A percentile compares a stretch with the other conserved stretches of the same genome.
Conservation (phyloP, 1,140 invertebrate species). For the Grapholita molesta region DNA sequence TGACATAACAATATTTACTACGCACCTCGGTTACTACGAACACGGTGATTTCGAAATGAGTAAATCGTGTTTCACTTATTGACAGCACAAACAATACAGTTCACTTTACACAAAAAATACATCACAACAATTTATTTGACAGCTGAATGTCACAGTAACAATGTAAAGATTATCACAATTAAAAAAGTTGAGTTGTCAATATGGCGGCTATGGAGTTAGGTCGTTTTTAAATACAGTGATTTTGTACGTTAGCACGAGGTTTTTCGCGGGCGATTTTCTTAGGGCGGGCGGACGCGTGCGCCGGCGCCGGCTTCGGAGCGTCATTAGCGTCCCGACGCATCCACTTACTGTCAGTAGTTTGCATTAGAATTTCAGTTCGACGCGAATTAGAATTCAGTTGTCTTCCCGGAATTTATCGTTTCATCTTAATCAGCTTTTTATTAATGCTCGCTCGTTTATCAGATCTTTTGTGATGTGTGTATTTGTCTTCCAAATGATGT, state of each 20-base stretch:
- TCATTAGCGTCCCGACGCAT: constrained; percentile 46
- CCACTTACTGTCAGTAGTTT: constrained; percentile 41
- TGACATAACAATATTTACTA: constrained; percentile 17
- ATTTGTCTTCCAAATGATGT: background rate
- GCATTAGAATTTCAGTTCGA: constrained; percentile 11
- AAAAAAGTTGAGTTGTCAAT: constrained; percentile 9
- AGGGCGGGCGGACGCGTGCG: constrained; percentile 72
- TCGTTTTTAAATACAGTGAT: constrained; percentile 29
- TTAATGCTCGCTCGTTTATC: background rate
- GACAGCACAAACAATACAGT: constrained; percentile 60
- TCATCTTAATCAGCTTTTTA: constrained; percentile 12
- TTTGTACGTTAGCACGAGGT: constrained; percentile 8
- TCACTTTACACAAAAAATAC: constrained; percentile 5
- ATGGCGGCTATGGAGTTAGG: constrained; percentile 34
- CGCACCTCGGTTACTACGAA: constrained; percentile 38
- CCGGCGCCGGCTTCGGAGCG: constrained; percentile 52
- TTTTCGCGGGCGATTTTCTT: constrained; percentile 25
- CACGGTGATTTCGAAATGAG: constrained; percentile 37
- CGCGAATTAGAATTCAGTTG: constrained; percentile 13
- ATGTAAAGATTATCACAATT: background rate
- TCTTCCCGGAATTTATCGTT: constrained; percentile 13
- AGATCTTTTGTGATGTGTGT: background rate
- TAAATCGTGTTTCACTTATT: constrained; percentile 55
- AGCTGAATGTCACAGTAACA: background rate
- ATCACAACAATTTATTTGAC: constrained; percentile 4